A percentile compares a stretch with the other conserved stretches of the same genome.
phyloP scores from a whole-genome alignment of 2,888 invertebrate species.

The Aplocera efformata region DNA sequence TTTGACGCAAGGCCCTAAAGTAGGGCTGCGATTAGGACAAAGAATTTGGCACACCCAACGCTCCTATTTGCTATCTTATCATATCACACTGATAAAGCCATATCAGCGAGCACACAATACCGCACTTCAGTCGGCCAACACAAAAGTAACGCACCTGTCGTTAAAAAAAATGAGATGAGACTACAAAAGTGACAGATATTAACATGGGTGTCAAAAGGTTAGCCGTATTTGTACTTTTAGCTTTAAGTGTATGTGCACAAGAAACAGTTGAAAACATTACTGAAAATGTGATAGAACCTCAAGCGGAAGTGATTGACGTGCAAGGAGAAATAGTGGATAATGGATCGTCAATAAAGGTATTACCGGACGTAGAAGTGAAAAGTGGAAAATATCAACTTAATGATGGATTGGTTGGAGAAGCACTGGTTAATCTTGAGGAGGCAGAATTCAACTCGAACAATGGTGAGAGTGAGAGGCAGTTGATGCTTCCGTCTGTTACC shows the following conservation, averaged over 20 bases:
- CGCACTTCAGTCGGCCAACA: slow-evolving; percentile 57
- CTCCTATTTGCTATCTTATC: slow-evolving; percentile 78
- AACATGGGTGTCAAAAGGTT: slow-evolving; percentile 66
- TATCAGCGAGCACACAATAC: slow-evolving; percentile 68
- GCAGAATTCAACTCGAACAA: slow-evolving; percentile 44
- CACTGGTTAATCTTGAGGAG: slow-evolving; percentile 48
- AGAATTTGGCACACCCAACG: slow-evolving; percentile 79
- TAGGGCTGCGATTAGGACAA: slow-evolving; percentile 67
- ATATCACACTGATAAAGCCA: slow-evolving; percentile 65
- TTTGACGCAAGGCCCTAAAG: slow-evolving; percentile 32
- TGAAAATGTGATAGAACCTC: slow-evolving; percentile 35
- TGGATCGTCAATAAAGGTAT: slow-evolving; percentile 47
- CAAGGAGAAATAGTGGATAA: slow-evolving; percentile 37
- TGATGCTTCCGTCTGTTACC: slow-evolving; percentile 37
- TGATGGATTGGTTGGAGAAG: slow-evolving; percentile 52
- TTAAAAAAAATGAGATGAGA: slow-evolving; percentile 53
- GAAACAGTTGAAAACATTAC: slow-evolving; percentile 48
- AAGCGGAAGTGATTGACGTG: slow-evolving; percentile 27
- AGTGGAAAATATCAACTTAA: slow-evolving; percentile 69
- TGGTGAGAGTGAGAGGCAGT: slow-evolving; percentile 57
- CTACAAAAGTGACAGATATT: slow-evolving; percentile 38
- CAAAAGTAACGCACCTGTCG: slow-evolving; percentile 65
- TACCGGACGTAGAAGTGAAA: slow-evolving; percentile 46
- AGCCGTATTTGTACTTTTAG: slow-evolving; percentile 53
- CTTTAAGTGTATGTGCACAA: slow-evolving; percentile 63